Percentiles rank a stretch among this genome's conserved stretches.
Conservation (phyloP, 2,797 vertebrate species). For the Tapirus indicus region DNA sequence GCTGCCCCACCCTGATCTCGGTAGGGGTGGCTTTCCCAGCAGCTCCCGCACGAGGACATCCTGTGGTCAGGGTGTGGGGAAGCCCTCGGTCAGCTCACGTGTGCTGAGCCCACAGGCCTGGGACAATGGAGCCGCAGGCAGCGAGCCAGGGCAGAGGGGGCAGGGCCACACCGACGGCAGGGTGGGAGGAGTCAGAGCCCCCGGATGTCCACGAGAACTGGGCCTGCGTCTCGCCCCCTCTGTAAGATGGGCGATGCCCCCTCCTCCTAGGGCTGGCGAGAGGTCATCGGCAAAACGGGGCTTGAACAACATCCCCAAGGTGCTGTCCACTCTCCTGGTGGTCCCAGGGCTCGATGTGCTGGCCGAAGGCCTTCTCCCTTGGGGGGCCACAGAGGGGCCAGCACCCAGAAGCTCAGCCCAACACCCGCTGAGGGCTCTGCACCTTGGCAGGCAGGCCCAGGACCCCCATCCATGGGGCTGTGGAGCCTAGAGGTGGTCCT, state of each 20-base stretch:
- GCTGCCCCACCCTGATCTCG: constrained; percentile 2
- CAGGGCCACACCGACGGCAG: neutral
- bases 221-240: neutral
- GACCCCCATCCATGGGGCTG: neutral
- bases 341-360: neutral
- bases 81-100: constrained; percentile 67
- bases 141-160: constrained; percentile 9
- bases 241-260: neutral
- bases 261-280: neutral
- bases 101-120: constrained; percentile 77
- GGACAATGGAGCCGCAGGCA: constrained; percentile 62
- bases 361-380: neutral
- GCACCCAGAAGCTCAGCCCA: neutral
- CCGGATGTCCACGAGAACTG: neutral
- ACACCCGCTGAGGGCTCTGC: fast-evolving
- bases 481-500: neutral
- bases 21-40: constrained; percentile 80
- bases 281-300: neutral
- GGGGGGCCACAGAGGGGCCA: neutral
- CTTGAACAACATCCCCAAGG: neutral
- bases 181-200: neutral
- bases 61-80: constrained; percentile 64
- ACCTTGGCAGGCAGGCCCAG: neutral
- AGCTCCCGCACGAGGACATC: constrained; percentile 79
- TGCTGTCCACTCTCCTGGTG: neutral